phyloP scores from a whole-genome alignment of 2,888 invertebrate genomes.

The Ernsta delagoae region DNA sequence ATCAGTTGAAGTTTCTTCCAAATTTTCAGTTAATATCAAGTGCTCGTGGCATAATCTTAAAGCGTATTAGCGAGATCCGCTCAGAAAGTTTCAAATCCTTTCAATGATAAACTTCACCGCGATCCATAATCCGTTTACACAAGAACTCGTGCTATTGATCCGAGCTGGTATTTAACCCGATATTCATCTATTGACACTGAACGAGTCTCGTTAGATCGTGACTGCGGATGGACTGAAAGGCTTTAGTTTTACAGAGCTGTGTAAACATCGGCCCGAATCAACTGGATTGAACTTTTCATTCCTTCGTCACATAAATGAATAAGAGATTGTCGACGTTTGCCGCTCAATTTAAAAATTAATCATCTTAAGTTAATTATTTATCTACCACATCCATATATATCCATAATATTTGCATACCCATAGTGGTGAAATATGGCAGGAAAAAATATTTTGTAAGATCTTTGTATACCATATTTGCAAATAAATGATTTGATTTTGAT shows the following conservation, averaged over 20 bases:
- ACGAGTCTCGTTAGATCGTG: constrained; percentile 33
- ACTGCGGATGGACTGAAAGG: constrained; percentile 28
- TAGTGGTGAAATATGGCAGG: too few species aligned
- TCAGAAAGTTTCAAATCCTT: constrained; percentile 12
- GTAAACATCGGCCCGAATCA: constrained; percentile 31
- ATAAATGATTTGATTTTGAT: too few species aligned
- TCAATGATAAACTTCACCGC: constrained; percentile 11
- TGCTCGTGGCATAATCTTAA: constrained; percentile 2
- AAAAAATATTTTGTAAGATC: too few species aligned
- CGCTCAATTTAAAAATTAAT: too few species aligned
- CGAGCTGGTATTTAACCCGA: constrained; percentile 13
- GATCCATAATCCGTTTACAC: constrained; percentile 19
- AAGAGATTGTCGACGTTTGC: constrained; percentile 30
- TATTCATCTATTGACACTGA: constrained; percentile 16
- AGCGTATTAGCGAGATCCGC: constrained; percentile 2
- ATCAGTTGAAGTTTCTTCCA: not conserved
- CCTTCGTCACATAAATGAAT: constrained; percentile 46
- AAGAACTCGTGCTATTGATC: constrained; percentile 22
- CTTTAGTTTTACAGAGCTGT: constrained; percentile 33
- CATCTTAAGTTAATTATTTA: too few species aligned
- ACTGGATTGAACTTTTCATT: constrained; percentile 40
- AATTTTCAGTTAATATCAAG: not conserved
- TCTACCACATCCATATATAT: too few species aligned
- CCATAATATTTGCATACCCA: too few species aligned
- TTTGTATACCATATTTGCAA: too few species aligned